A percentile compares a stretch with the other conserved stretches of the same genome.
phyloP scores from a whole-genome alignment of 2,113 vertebrate species.

The Aptenodytes forsteri region DNA sequence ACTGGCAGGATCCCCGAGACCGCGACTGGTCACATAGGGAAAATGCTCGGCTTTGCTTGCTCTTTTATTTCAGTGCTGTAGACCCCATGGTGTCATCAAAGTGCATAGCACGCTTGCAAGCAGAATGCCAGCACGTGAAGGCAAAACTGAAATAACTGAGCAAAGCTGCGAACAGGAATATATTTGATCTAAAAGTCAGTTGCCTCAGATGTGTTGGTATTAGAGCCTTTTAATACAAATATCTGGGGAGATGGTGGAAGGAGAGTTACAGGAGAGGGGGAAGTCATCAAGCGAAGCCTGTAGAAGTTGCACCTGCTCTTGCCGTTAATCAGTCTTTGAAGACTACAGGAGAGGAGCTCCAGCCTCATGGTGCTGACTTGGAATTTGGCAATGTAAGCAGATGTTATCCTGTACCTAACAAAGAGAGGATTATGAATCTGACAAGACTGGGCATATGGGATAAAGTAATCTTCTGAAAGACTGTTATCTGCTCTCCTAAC shows the following conservation, averaged over 20 bases:
- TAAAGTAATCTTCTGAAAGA: background rate
- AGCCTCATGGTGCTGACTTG: background rate
- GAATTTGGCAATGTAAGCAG: background rate
- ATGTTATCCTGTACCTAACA: background rate
- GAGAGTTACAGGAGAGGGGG: background rate
- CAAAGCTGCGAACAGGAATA: background rate
- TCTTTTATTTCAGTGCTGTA: background rate
- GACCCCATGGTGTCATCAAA: background rate
- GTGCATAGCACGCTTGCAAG: background rate
- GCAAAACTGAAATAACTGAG: background rate
- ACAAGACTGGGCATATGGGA: background rate
- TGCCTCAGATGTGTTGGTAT: background rate
- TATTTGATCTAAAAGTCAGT: background rate
- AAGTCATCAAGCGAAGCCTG: background rate
- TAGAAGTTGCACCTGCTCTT: background rate
- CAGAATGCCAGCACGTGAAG: background rate
- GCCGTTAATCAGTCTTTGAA: background rate
- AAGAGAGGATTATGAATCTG: background rate
- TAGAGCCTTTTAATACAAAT: background rate
- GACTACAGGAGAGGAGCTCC: background rate
- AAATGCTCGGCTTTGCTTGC: accelerated
- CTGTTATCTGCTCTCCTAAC: background rate
- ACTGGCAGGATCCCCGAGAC: background rate
- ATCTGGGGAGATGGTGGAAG: background rate
- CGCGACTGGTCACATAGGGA: accelerated